phyloP scores from a whole-genome alignment of 2,888 invertebrate genomes.

The Syritta pipiens region DNA sequence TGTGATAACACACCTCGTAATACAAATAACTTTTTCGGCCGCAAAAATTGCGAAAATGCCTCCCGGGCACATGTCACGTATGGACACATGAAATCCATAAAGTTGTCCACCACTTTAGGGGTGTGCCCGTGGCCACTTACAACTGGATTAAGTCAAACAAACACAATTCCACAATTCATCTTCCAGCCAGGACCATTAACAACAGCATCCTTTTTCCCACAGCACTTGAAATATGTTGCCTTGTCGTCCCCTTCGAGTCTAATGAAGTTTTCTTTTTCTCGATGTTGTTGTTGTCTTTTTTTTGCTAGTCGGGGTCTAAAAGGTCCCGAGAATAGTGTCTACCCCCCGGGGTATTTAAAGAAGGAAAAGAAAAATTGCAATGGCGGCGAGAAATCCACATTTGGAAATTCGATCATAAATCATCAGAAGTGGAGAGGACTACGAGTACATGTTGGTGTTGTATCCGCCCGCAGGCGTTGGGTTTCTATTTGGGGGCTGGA shows the following conservation, averaged over 20 bases:
- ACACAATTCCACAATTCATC: constrained; percentile 34
- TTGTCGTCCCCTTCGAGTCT: neutral
- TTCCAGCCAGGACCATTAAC: constrained; percentile 46
- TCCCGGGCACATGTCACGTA: no score
- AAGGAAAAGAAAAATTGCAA: constrained; percentile 14
- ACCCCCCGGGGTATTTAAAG: constrained; percentile 12
- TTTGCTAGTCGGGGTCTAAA: no score
- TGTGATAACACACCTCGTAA: no score
- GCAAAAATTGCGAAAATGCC: no score
- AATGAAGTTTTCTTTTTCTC: neutral
- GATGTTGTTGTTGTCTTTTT: no score
- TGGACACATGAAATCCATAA: no score
- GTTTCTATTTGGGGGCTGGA: constrained; percentile 1
- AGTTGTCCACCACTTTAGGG: no score
- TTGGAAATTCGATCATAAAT: constrained; percentile 62
- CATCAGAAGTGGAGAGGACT: no score
- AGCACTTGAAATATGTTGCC: constrained; percentile 1
- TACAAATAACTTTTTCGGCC: no score
- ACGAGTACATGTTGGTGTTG: constrained; percentile 22
- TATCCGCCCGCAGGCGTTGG: constrained; percentile 3
- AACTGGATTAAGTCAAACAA: constrained; percentile 27
- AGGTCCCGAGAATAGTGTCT: no score
- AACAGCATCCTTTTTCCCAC: constrained; percentile 11
- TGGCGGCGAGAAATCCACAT: constrained; percentile 47
- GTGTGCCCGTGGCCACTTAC: constrained; percentile 5